Evolutionary conservation across 1,140 invertebrate genomes (phyloP).

Genomic region (Drosophila watanabei): DNA sequence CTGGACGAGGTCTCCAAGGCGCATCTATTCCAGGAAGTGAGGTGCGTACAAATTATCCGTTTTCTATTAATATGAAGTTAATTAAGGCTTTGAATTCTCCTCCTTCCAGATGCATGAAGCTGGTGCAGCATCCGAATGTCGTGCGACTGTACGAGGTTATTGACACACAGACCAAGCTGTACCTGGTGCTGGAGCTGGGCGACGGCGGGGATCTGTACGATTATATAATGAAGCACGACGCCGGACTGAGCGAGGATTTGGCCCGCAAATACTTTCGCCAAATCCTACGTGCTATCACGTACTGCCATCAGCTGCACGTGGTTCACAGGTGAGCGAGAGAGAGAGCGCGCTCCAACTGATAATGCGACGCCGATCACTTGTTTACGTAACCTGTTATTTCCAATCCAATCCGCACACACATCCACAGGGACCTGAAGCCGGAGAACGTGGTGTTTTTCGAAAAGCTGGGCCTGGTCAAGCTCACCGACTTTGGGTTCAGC

Average conservation of each 20-base stretch:
- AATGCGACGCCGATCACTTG: constrained; percentile 29
- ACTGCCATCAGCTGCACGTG: constrained; percentile 97
- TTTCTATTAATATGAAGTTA: too few relatives aligned
- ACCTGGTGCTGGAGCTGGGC: constrained; percentile 98
- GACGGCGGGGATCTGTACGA: constrained; percentile 99
- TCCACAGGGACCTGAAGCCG: constrained; percentile 98
- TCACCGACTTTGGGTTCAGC: constrained; percentile 99
- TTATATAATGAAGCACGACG: constrained; percentile 98
- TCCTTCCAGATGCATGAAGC: constrained; percentile 97
- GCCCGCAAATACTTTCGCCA: constrained; percentile 98
- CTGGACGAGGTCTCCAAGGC: constrained; percentile 98
- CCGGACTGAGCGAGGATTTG: constrained; percentile 91
- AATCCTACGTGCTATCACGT: constrained; percentile 98
- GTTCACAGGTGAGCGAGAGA: constrained; percentile 90
- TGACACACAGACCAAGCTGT: constrained; percentile 98
- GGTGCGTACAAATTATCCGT: constrained; percentile 38
- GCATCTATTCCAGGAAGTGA: constrained; percentile 98
- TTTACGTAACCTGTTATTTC: constrained; percentile 63
- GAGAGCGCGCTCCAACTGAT: constrained; percentile 79
- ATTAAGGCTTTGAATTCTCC: background rate
- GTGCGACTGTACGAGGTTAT: constrained; percentile 99
- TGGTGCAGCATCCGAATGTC: constrained; percentile 99
- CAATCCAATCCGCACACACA: constrained; percentile 85
- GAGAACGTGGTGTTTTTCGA: constrained; percentile 99
- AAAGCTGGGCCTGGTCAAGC: constrained; percentile 98